phyloP scores from a whole-genome alignment of 2,113 vertebrate genomes.

The Nyctereutes procyonoides region DNA sequence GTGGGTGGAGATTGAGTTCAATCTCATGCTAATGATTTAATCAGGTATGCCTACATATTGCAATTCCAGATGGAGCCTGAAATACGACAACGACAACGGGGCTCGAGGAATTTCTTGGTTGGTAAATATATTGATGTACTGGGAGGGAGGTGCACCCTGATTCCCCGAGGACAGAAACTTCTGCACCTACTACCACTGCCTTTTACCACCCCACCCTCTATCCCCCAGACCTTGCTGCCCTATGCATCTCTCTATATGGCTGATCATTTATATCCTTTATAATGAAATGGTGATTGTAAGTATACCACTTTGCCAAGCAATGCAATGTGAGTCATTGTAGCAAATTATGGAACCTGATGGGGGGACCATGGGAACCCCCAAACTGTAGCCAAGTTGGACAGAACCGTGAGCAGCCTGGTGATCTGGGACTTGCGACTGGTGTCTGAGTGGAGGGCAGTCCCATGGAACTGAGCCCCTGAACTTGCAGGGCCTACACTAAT shows the following conservation, averaged over 20 bases:
- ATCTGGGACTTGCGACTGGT: not conserved
- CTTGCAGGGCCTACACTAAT: not conserved
- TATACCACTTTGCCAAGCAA: not conserved
- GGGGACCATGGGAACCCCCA: not conserved
- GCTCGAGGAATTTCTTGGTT: not conserved
- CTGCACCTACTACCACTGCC: not conserved
- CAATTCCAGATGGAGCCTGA: not conserved
- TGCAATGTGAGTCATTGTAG: not conserved
- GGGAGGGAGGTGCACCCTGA: not conserved
- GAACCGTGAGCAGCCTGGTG: not conserved
- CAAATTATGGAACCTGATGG: not conserved
- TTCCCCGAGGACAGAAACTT: not conserved
- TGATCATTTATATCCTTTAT: not conserved
- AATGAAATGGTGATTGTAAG: not conserved
- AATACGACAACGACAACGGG: accelerated
- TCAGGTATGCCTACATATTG: accelerated
- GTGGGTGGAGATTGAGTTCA: not conserved
- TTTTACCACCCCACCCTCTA: accelerated
- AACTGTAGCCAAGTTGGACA: not conserved
- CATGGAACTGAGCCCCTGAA: not conserved
- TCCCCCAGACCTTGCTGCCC: not conserved
- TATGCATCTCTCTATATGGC: not conserved
- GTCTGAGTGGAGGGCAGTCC: not conserved
- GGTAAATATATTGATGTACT: accelerated
- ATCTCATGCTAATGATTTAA: accelerated